phyloP scores from a whole-genome alignment of 2,797 vertebrate genomes.

The Chelon auratus region DNA sequence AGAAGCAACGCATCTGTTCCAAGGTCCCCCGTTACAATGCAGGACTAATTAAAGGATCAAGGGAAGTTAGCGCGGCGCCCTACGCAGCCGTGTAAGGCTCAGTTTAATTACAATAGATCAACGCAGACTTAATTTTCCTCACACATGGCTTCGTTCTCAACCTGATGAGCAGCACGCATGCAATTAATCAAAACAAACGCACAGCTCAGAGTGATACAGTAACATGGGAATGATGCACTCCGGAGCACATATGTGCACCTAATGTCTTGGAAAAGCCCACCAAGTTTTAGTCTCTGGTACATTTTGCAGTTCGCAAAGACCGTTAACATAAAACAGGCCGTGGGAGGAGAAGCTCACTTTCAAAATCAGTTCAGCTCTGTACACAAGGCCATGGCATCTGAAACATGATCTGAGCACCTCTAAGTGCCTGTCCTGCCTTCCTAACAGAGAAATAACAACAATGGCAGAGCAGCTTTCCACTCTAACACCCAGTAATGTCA shows the following conservation, averaged over 20 bases:
- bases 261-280: slow-evolving; percentile 6
- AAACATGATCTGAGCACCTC: slow-evolving; percentile 64
- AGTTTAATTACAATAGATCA: slow-evolving; percentile 74
- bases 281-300: background rate
- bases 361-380: slow-evolving; percentile 36
- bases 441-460: slow-evolving; percentile 64
- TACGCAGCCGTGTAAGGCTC: slow-evolving; percentile 54
- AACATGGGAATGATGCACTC: slow-evolving; percentile 36
- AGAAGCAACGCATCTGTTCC: slow-evolving; percentile 65
- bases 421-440: slow-evolving; percentile 25
- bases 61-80: slow-evolving; percentile 58
- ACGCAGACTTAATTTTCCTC: slow-evolving; percentile 60
- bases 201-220: slow-evolving; percentile 24
- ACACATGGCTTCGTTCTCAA: slow-evolving; percentile 31
- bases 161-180: slow-evolving; percentile 27
- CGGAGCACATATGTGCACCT: slow-evolving; percentile 37
- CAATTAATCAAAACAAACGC: slow-evolving; percentile 68
- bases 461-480: slow-evolving; percentile 41
- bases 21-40: slow-evolving; percentile 45
- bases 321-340: slow-evolving; percentile 16
- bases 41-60: slow-evolving; percentile 73
- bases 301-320: background rate
- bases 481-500: slow-evolving; percentile 54
- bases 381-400: slow-evolving; percentile 60
- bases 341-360: slow-evolving; percentile 27